Conservation (phyloP, 1,140 invertebrate species). For the Zaprionus kolodkinae region DNA sequence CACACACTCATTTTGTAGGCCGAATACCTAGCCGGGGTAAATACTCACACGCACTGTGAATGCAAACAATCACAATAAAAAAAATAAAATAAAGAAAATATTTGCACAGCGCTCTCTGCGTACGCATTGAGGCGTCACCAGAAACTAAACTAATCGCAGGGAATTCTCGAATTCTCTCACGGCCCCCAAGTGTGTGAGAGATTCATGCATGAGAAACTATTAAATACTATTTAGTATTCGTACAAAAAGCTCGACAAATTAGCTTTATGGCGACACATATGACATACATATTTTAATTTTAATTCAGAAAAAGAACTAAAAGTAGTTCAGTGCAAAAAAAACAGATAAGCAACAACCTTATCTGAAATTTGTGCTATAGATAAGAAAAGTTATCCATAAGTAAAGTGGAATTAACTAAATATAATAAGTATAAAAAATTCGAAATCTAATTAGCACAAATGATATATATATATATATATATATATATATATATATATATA, state of each 20-base stretch:
- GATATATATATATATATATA: slow-evolving; percentile 6
- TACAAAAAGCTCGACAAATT: slow-evolving; percentile 1
- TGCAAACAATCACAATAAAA: slow-evolving; percentile 30
- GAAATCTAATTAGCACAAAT: not conserved
- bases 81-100: slow-evolving; percentile 47
- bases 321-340: not conserved
- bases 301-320: not conserved
- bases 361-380: not conserved
- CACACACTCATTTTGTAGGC: not conserved
- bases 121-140: slow-evolving; percentile 51
- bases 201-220: slow-evolving; percentile 66
- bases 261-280: not conserved
- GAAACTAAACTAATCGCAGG: slow-evolving; percentile 12
- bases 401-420: not conserved
- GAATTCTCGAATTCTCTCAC: slow-evolving; percentile 53
- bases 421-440: not conserved
- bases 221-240: not conserved
- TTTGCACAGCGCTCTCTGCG: slow-evolving; percentile 20
- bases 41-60: not conserved
- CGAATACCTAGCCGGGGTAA: not conserved
- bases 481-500: slow-evolving; percentile 11
- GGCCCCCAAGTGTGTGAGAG: slow-evolving; percentile 32
- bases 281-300: not conserved
- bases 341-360: not conserved
- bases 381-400: not conserved